A percentile compares a stretch with the other conserved stretches of the same genome.
phyloP scores from a whole-genome alignment of 2,113 vertebrate genomes.

The Xiphophorus maculatus region DNA sequence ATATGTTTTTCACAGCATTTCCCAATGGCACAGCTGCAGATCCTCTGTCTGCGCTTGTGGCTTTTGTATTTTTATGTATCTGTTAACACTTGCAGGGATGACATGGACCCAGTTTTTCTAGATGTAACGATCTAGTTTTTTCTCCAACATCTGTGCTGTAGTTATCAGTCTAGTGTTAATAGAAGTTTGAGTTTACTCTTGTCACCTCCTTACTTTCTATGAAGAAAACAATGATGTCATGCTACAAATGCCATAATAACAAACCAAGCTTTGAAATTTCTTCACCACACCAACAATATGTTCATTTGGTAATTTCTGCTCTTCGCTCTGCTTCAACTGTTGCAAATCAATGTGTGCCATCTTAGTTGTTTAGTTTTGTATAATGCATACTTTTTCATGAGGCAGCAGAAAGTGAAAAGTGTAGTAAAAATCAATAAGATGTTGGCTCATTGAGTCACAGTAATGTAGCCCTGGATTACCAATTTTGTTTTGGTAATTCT shows the following conservation, averaged over 20 bases:
- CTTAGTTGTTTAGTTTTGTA: neutral
- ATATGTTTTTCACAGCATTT: too few relatives aligned
- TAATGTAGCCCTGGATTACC: too few relatives aligned
- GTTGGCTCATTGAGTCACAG: too few relatives aligned
- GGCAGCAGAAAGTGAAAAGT: neutral
- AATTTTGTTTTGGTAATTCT: neutral
- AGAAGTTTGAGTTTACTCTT: neutral
- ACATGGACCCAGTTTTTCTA: too few relatives aligned
- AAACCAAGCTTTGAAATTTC: neutral
- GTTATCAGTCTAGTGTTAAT: neutral
- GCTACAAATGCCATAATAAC: neutral
- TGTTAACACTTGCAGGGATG: too few relatives aligned
- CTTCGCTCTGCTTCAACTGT: neutral
- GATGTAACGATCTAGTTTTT: too few relatives aligned
- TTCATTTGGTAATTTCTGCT: neutral
- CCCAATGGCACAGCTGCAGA: too few relatives aligned
- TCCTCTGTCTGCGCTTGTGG: too few relatives aligned
- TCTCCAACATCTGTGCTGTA: too few relatives aligned
- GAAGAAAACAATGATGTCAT: slow-evolving; percentile 3
- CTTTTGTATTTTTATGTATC: too few relatives aligned
- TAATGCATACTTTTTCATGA: neutral
- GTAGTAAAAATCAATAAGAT: neutral
- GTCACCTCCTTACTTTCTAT: neutral
- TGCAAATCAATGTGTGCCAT: neutral
- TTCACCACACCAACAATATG: neutral